A percentile compares a stretch with the other conserved stretches of the same genome.
Evolutionary conservation across 2,888 invertebrate species (phyloP).

Genomic region (Heliconius sara): DNA sequence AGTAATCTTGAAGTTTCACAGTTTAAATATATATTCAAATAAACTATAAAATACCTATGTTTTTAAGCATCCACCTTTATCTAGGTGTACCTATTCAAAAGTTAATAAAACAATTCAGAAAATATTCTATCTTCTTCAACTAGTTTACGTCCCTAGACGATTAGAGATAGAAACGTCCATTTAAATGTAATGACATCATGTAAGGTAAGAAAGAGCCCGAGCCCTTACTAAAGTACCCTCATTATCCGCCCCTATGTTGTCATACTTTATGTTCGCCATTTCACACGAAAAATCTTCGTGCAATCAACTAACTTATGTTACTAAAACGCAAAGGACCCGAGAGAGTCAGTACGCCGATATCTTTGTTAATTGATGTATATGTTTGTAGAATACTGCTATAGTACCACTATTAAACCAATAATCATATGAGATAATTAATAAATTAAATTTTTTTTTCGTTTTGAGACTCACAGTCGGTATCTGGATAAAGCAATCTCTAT

Average conservation of each 20-base stretch:
- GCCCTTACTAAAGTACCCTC: slow-evolving; percentile 53
- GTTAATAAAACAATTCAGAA: neutral
- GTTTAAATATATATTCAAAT: neutral
- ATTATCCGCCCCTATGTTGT: slow-evolving; percentile 54
- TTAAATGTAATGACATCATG: slow-evolving; percentile 56
- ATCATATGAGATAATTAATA: too few relatives aligned
- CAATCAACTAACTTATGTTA: slow-evolving; percentile 44
- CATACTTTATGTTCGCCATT: slow-evolving; percentile 55
- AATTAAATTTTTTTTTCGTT: neutral
- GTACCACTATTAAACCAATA: neutral
- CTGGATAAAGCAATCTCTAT: neutral
- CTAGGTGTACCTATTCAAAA: too few relatives aligned
- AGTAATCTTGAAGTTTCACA: neutral
- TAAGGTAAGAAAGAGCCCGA: slow-evolving; percentile 50
- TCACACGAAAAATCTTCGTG: slow-evolving; percentile 41
- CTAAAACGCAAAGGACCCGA: slow-evolving; percentile 38
- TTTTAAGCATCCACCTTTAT: neutral
- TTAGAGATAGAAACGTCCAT: slow-evolving; percentile 51
- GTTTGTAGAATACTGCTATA: neutral
- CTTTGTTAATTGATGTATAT: neutral
- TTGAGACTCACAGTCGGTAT: too few relatives aligned
- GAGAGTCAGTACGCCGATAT: neutral
- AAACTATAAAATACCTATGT: neutral
- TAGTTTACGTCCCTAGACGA: slow-evolving; percentile 14
- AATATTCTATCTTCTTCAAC: neutral